These are phyloP conservation scores for Gambusia affinis DNA, from an alignment of 2,113 vertebrate species.

Conservation along the genomic window DNA sequence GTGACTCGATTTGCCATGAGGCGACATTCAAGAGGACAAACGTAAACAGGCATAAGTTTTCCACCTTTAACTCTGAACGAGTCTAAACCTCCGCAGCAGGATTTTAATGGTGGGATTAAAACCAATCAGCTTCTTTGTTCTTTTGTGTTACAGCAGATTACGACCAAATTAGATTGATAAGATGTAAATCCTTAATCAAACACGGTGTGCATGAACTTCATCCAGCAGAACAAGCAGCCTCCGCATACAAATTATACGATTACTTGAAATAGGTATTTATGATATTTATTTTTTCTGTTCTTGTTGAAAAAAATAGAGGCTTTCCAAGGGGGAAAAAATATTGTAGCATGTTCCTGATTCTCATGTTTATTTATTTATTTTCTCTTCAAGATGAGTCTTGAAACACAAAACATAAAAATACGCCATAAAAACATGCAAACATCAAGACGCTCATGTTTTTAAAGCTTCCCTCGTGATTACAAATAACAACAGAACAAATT, in stretches of 20 bases:
- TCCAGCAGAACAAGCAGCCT: neutral
- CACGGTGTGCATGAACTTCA: neutral
- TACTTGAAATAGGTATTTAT: neutral
- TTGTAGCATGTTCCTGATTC: neutral
- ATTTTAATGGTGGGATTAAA: conserved; percentile 43
- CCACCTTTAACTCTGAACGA: neutral
- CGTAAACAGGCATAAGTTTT: neutral
- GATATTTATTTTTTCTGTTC: neutral
- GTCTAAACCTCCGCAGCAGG: conserved; percentile 20
- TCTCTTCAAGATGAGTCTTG: neutral
- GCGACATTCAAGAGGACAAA: neutral
- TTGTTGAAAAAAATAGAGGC: neutral
- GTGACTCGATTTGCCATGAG: neutral
- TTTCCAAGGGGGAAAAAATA: neutral
- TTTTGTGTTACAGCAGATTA: conserved; percentile 54
- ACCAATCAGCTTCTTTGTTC: conserved; percentile 31
- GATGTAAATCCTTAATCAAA: neutral
- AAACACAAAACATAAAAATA: neutral
- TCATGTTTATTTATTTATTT: neutral
- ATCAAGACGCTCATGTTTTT: neutral
- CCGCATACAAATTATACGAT: neutral
- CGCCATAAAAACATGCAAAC: neutral
- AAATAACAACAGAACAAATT: neutral
- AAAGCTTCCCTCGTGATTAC: neutral
- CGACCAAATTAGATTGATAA: conserved; percentile 41